Base-by-base conservation (phyloP, 2,113 vertebrate species). In the Emydocephalus ijimae region DNA sequence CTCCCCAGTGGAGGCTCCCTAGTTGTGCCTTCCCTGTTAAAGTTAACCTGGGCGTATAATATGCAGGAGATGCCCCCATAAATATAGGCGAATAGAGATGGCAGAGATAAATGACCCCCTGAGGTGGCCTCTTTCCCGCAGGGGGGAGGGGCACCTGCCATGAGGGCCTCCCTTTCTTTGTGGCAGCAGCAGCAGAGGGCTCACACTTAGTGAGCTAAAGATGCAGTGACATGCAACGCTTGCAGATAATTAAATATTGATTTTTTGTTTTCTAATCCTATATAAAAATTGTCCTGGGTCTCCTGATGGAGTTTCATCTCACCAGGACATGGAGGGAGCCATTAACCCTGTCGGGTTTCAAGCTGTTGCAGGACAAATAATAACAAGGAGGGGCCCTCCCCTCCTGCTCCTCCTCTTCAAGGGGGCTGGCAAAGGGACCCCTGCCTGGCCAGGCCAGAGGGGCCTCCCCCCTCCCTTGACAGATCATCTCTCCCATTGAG, bases 181-280 rank as follows among this genome's bases (percentile, higher is more conserved):
- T 12, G 43, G 48, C 48, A 9, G 48, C 97, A 97, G 97, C 95
- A 97, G 98, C 96, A 96, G 26, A 97, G 94, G 74, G 95, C 94
- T 95, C 97, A 97, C 98, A 96, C 98, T 98, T 98, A 98, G 98
- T 98, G 97, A 97, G 98, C 99, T 98, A 99, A 99, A 99, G 99
- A 99, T 99, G 99, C 98, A 99, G 98, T 98, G 98, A 98, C 99
- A 99, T 98, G 99, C 99, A 99, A 99, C 98, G 98, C 98, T 99
- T 98, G 99, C 98, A 99, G 99, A 99, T 99, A 99, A 99, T 99
- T 99, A 99, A 99, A 99, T 99, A 99, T 99, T 99, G 99, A 99
- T 99, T 99, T 92, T 99, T 99, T 99, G 98, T 99, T 99, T 99
- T 99, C 98, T 98, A 99, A 99, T 99, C 98, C 99, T 98, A 99